Percentiles rank a stretch among this genome's conserved stretches.
Evolutionary conservation across 1,140 invertebrate genomes (phyloP).

Genomic region (Habropoda laboriosa): DNA sequence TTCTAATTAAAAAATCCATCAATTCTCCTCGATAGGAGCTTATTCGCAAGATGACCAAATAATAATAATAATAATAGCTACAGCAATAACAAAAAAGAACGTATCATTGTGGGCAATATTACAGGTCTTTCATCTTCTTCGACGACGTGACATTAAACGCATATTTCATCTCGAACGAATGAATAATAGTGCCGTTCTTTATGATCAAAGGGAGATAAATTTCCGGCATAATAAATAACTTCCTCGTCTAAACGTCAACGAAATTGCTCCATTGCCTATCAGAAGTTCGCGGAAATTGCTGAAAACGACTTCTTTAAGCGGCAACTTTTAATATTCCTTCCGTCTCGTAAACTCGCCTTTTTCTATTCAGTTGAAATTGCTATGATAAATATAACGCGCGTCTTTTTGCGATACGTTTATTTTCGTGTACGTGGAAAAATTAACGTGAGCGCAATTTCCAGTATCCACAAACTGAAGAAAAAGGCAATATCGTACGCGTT

Average conservation of each 20-base stretch:
- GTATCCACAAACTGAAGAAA: background rate
- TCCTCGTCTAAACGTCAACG: slow-evolving; percentile 6
- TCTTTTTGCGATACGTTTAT: background rate
- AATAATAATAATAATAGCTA: background rate
- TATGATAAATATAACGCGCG: background rate
- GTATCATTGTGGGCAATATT: background rate
- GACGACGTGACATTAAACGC: slow-evolving; percentile 17
- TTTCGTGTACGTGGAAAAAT: slow-evolving; percentile 6
- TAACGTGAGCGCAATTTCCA: slow-evolving; percentile 7
- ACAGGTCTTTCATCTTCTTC: slow-evolving; percentile 16
- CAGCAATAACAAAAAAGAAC: background rate
- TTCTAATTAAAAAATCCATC: no score
- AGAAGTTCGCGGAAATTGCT: slow-evolving; percentile 27
- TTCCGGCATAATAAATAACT: slow-evolving; percentile 46
- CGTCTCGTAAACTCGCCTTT: background rate
- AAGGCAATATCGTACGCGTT: background rate
- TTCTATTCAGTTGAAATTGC: slow-evolving; percentile 18
- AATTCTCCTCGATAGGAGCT: no score
- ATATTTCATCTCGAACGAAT: background rate
- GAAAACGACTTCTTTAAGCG: background rate
- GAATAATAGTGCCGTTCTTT: slow-evolving; percentile 34
- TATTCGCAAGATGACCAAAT: no score
- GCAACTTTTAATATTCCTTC: slow-evolving; percentile 14
- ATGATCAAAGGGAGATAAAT: slow-evolving; percentile 45
- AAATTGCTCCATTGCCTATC: slow-evolving; percentile 29